A percentile compares a stretch with the other conserved stretches of the same genome.
These are phyloP conservation scores for Premnoplex brunnescens DNA, from an alignment of 2,797 vertebrate species.

Conservation along the genomic window DNA sequence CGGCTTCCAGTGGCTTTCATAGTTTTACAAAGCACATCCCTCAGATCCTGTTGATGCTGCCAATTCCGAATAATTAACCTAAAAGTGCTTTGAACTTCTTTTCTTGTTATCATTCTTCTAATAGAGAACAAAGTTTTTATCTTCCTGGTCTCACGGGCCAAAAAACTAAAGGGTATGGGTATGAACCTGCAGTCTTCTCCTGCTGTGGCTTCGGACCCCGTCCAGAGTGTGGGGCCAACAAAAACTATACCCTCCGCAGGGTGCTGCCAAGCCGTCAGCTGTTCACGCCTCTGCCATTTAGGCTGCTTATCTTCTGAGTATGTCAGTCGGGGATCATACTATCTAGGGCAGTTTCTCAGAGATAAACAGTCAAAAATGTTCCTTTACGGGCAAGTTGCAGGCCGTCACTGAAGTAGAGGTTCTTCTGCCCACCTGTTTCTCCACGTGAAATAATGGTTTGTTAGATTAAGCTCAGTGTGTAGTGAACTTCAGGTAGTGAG, in stretches of 20 bases:
- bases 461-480: not conserved
- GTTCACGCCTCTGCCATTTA: accelerated
- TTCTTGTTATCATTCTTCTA: accelerated
- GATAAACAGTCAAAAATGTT: not conserved
- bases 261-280: not conserved
- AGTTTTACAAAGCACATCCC: not conserved
- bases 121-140: not conserved
- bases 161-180: not conserved
- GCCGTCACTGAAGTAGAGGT: not conserved
- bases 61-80: not conserved
- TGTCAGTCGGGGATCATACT: accelerated
- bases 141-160: not conserved
- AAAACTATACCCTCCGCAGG: accelerated
- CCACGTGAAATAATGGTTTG: not conserved
- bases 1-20: accelerated
- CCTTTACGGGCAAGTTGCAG: not conserved
- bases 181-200: accelerated
- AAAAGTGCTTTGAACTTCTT: not conserved
- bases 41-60: not conserved
- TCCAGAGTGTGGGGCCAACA: accelerated
- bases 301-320: not conserved
- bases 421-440: not conserved
- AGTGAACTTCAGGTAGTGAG: not conserved
- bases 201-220: not conserved
- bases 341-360: not conserved